Conservation (phyloP, 2,888 invertebrate genomes). For the Cosmorhoe ocellata region DNA sequence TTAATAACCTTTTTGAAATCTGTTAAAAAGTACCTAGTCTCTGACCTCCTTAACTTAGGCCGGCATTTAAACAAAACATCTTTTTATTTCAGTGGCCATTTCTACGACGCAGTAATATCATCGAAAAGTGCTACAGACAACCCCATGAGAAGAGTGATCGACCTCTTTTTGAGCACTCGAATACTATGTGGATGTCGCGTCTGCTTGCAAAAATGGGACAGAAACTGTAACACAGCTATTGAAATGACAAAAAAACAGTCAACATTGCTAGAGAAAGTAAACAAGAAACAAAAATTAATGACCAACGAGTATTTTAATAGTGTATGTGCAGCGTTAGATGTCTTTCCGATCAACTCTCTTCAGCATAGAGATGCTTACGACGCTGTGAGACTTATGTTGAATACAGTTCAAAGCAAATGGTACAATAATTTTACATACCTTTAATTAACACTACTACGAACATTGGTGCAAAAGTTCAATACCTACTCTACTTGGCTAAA, state of each 20-base stretch:
- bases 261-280: not conserved
- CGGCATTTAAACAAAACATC: no score
- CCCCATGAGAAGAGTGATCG: no score
- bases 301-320: not conserved
- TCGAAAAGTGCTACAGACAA: no score
- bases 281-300: not conserved
- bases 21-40: no score
- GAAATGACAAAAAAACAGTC: conserved; percentile 7
- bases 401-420: not conserved
- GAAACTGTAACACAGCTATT: not conserved
- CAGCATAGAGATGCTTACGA: not conserved
- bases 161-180: not conserved
- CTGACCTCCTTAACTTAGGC: no score
- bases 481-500: no score
- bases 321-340: not conserved
- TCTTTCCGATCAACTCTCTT: not conserved
- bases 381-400: not conserved
- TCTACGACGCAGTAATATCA: conserved; percentile 7
- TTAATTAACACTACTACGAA: not conserved
- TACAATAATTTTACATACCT: not conserved
- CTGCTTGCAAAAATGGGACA: conserved; percentile 11
- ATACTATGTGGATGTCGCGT: conserved; percentile 14
- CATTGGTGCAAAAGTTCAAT: no score
- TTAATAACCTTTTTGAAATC: no score
- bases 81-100: conserved; percentile 16